Base-by-base conservation (phyloP, 2,113 vertebrate species). In the Daubentonia madagascariensis region DNA sequence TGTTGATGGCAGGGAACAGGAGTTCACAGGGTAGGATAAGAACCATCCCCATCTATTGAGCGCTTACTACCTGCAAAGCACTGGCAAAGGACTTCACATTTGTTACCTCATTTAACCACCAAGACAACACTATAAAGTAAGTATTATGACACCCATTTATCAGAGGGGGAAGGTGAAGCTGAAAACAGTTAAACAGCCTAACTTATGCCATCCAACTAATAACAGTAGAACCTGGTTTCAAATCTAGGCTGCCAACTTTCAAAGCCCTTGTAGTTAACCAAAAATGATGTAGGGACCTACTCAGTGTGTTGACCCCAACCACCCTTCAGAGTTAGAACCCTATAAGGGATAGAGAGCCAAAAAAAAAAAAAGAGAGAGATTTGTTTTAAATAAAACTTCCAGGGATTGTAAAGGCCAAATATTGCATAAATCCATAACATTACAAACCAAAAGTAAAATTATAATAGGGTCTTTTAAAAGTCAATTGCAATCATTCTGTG, bases 351-450 rank as follows among this genome's bases (percentile, higher is more conserved):
- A 88, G 10, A 92, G 14, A 79, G 37, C n/a, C n/a, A 48, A 10
- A 8, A 57, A 52, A 52, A 12, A n/a, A 10, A 65, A 17, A 40
- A 48, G 35, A 25, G 8, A 61, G 18, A 81, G 40, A 67, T 57
- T 85, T 95, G 16, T 78, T 91, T 87, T 16, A 80, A 91, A 75
- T 95, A 48, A 54, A 92, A 75, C 16, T 81, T 94, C 30, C 35
- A 87, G 54, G 35, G 28, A 89, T 75, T 92, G 2, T 18, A 92
- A 89, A 94, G 30, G 0, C 32, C 79, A 96, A 91, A 54, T 70
- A 63, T 68, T 86, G 5, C 25, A 97, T 76, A 86, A 94, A 89
- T 92, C 43, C 4, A 20, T 94, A 97, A 94, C 13, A 85, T 54
- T 8, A 52, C 14, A 78, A 96, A 79, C 20, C 63, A 85, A 86